A percentile compares a stretch with the other conserved stretches of the same genome.
These are phyloP conservation scores for Dicentrarchus labrax DNA, from an alignment of 2,113 vertebrate species.

Conservation along the genomic window DNA sequence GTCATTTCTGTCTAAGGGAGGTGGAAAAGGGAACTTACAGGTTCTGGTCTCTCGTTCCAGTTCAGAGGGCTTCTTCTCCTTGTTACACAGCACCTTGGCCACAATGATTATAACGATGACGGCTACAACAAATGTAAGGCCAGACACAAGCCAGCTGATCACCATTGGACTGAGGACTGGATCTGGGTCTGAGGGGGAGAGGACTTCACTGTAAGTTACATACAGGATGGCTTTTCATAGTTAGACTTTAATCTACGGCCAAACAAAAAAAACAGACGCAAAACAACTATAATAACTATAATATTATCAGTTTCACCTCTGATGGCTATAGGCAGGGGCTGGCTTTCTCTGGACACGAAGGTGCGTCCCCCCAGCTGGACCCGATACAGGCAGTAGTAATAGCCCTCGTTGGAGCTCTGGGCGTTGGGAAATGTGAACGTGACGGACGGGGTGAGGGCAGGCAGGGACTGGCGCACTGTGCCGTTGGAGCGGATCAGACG, in stretches of 20 bases:
- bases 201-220: neutral
- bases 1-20: neutral
- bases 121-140: conserved; percentile 80
- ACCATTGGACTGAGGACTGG: conserved; percentile 82
- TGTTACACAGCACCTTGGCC: conserved; percentile 80
- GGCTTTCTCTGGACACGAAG: conserved; percentile 84
- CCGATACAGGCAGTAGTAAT: conserved; percentile 85
- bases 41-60: conserved; percentile 85
- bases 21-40: conserved; percentile 70
- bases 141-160: conserved; percentile 85
- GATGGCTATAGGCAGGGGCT: conserved; percentile 83
- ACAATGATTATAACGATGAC: conserved; percentile 76
- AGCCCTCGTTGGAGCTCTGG: conserved; percentile 83
- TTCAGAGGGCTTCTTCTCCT: conserved; percentile 78
- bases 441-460: conserved; percentile 75
- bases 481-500: conserved; percentile 84
- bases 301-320: conserved; percentile 69
- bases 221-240: neutral
- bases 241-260: neutral
- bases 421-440: conserved; percentile 83
- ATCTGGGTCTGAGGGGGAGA: conserved; percentile 76
- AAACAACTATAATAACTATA: neutral
- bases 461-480: conserved; percentile 83
- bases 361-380: conserved; percentile 83
- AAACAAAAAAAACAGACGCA: too few relatives aligned